These are phyloP conservation scores for Hyposoter dolosus DNA, from an alignment of 2,888 invertebrate species.

Conservation along the genomic window DNA sequence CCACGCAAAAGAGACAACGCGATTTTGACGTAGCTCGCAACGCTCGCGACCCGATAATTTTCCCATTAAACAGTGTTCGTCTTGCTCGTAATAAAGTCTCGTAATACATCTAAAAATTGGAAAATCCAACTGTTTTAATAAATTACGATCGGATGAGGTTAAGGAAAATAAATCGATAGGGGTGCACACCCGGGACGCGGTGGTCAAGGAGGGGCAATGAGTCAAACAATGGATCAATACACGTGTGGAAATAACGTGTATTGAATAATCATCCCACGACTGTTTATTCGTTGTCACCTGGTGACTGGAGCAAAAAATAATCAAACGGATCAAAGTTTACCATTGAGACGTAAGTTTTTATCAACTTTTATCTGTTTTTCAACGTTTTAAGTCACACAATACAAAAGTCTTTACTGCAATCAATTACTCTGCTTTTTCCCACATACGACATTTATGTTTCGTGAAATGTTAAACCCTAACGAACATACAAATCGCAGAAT, in stretches of 20 bases:
- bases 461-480: not conserved
- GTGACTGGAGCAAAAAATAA: slow-evolving; percentile 14
- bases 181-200: slow-evolving; percentile 29
- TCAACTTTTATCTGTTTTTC: not conserved
- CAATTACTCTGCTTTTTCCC: not conserved
- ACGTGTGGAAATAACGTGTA: slow-evolving; percentile 58
- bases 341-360: slow-evolving; percentile 36
- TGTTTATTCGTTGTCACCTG: slow-evolving; percentile 58
- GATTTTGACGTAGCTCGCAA: slow-evolving; percentile 13
- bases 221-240: slow-evolving; percentile 82
- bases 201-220: slow-evolving; percentile 47
- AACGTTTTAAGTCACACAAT: not conserved
- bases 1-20: slow-evolving; percentile 11
- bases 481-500: not conserved
- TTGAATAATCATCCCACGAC: slow-evolving; percentile 52
- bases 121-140: not conserved
- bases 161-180: slow-evolving; percentile 59
- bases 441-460: not conserved
- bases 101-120: not conserved
- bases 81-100: not conserved
- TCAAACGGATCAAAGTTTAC: not conserved
- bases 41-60: slow-evolving; percentile 13
- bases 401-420: not conserved
- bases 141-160: slow-evolving; percentile 46
- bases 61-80: not conserved